phyloP scores from a whole-genome alignment of 2,113 vertebrate genomes.

The Eonycteris spelaea region DNA sequence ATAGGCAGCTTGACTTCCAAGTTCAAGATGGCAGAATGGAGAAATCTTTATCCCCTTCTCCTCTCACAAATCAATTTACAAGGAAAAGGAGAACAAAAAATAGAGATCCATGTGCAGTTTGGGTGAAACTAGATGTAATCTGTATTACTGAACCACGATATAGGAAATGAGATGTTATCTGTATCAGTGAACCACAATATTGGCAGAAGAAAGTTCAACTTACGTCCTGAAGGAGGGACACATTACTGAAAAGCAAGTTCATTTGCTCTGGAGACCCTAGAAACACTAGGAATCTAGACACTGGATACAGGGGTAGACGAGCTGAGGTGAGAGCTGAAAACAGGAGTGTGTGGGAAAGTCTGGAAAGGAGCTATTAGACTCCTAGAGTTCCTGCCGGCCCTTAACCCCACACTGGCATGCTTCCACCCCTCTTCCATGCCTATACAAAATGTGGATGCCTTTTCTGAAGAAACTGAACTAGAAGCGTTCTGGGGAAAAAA shows the following conservation, averaged over 20 bases:
- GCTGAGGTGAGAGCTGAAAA: background rate
- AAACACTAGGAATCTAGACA: background rate
- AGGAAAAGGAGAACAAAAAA: background rate
- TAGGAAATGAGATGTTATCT: background rate
- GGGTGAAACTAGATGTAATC: background rate
- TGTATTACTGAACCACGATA: background rate
- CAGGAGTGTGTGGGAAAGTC: background rate
- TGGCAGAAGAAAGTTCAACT: background rate
- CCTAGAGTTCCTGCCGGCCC: background rate
- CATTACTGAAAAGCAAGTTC: background rate
- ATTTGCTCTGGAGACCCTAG: background rate
- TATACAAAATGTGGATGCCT: background rate
- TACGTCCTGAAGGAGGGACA: background rate
- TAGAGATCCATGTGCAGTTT: background rate
- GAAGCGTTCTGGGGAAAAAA: background rate
- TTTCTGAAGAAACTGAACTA: background rate
- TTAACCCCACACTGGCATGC: background rate
- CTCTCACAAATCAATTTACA: background rate
- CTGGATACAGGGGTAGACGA: background rate
- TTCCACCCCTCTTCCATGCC: background rate
- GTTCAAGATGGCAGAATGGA: background rate
- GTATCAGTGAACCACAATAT: background rate
- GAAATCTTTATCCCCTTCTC: background rate
- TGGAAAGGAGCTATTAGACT: background rate
- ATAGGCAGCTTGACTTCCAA: background rate